These are phyloP conservation scores for Metallyticus violacea DNA, from an alignment of 2,888 invertebrate genomes.

Conservation along the genomic window DNA sequence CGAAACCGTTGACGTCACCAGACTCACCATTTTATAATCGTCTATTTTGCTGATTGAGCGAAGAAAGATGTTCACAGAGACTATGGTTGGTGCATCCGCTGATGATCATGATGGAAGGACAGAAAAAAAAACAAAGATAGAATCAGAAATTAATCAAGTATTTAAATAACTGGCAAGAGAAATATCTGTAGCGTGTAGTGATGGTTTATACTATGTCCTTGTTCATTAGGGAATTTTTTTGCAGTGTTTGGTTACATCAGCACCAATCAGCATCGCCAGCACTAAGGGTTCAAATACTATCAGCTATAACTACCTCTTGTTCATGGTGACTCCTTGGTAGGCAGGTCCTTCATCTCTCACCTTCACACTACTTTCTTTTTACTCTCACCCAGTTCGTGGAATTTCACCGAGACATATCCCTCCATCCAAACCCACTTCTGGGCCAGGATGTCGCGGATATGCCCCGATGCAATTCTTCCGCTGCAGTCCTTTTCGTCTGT, in stretches of 20 bases:
- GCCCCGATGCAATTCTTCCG: background rate
- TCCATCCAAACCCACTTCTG: background rate
- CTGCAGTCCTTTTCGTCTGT: background rate
- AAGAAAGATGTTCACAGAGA: constrained; percentile 92
- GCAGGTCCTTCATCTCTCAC: background rate
- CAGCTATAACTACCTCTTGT: background rate
- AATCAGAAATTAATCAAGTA: constrained; percentile 22
- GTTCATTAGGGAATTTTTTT: background rate
- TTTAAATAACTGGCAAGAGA: constrained; percentile 9
- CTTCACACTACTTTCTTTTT: background rate
- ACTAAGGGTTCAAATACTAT: background rate
- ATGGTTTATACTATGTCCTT: background rate
- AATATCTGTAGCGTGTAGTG: background rate
- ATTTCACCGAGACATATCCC: background rate
- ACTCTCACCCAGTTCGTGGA: background rate
- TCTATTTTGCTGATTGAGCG: constrained; percentile 98
- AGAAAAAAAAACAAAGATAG: constrained; percentile 26
- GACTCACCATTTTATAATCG: constrained; percentile 98
- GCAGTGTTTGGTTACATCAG: background rate
- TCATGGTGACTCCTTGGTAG: background rate
- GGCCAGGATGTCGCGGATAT: background rate
- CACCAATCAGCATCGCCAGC: background rate
- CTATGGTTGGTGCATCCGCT: constrained; percentile 83
- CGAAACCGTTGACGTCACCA: constrained; percentile 32
- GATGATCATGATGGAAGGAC: constrained; percentile 33